phyloP scores from a whole-genome alignment of 2,888 invertebrate genomes.

The Rhimphoctona megacephalus region DNA sequence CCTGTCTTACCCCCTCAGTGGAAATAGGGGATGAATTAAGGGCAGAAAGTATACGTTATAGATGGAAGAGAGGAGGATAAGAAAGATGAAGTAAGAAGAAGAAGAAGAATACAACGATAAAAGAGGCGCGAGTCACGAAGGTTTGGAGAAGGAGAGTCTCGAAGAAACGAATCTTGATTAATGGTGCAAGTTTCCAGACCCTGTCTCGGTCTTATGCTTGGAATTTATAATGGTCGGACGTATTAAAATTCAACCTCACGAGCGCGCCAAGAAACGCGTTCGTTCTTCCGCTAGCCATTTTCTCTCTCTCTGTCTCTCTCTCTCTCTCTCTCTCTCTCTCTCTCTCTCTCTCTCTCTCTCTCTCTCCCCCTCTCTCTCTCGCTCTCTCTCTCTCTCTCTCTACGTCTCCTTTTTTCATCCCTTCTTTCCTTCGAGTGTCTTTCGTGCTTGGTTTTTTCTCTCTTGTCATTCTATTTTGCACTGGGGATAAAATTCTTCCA shows the following conservation, averaged over 20 bases:
- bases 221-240: conserved; percentile 81
- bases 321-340: background rate
- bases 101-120: conserved; percentile 12
- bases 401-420: background rate
- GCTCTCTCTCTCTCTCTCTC: background rate
- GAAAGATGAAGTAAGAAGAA: conserved; percentile 28
- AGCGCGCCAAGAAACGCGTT: conserved; percentile 64
- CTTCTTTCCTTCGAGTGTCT: conserved; percentile 37
- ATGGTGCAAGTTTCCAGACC: conserved; percentile 81
- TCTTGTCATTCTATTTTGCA: conserved; percentile 21
- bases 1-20: conserved; percentile 18
- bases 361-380: conserved; percentile 16
- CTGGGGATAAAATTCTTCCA: conserved; percentile 19
- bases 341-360: no score
- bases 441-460: conserved; percentile 17
- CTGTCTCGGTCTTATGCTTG: conserved; percentile 71
- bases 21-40: conserved; percentile 38
- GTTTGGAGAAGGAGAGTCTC: conserved; percentile 55
- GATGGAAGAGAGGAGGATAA: conserved; percentile 46
- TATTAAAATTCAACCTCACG: conserved; percentile 81
- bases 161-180: conserved; percentile 83
- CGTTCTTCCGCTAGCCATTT: conserved; percentile 39
- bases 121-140: conserved; percentile 38
- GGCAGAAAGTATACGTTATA: conserved; percentile 15
- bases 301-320: conserved; percentile 27